These are phyloP conservation scores for Candidula unifasciata DNA, from an alignment of 2,888 invertebrate genomes.

Conservation along the genomic window DNA sequence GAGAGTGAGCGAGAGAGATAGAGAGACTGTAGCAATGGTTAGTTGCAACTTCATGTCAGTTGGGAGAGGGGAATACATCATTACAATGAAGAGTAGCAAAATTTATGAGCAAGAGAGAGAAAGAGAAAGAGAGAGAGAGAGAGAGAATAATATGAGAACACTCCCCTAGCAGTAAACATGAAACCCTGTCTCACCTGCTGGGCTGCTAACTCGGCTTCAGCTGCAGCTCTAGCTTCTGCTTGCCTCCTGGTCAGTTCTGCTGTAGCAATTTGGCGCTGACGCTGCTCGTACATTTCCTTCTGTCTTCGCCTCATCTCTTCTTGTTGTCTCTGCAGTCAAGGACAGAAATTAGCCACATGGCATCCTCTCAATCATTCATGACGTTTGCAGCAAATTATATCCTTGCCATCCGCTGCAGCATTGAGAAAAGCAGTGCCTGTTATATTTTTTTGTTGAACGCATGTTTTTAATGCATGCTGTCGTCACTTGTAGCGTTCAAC, in stretches of 20 bases:
- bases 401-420: too few species aligned
- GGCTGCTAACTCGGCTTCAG: not conserved
- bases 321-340: not conserved
- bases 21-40: slow-evolving; percentile 2
- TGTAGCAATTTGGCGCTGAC: not conserved
- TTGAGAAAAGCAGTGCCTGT: too few species aligned
- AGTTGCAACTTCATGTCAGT: too few species aligned
- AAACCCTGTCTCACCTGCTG: not conserved
- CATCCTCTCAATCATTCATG: too few species aligned
- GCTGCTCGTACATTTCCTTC: not conserved
- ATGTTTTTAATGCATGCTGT: too few species aligned
- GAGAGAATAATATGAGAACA: not conserved
- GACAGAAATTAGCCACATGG: too few species aligned
- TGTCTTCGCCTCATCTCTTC: slow-evolving; percentile 9
- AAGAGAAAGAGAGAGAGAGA: not conserved
- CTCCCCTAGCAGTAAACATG: too few species aligned
- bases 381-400: too few species aligned
- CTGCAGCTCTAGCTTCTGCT: slow-evolving; percentile 9
- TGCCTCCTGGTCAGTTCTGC: not conserved
- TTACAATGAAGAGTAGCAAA: not conserved
- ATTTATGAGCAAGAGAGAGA: not conserved
- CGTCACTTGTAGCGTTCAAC: too few species aligned
- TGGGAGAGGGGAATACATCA: not conserved
- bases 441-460: too few species aligned
- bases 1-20: not conserved